phyloP scores from a whole-genome alignment of 2,797 vertebrate species.

The Spinibarbus caldwelli region DNA sequence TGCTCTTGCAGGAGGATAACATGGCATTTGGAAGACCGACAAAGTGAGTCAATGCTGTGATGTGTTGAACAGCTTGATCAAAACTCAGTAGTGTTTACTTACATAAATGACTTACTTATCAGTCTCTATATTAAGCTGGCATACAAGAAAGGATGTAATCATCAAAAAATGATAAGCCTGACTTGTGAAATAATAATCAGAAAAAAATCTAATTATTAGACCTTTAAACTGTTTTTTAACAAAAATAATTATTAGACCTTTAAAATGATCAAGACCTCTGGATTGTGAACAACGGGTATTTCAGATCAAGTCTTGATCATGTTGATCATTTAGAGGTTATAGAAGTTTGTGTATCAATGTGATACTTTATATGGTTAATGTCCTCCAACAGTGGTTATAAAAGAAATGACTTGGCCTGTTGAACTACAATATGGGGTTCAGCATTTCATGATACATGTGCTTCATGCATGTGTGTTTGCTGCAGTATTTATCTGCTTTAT shows the following conservation, averaged over 20 bases:
- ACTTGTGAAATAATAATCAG: no score
- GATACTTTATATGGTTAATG: background rate
- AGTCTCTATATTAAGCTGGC: background rate
- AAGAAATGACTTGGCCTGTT: background rate
- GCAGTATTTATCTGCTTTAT: background rate
- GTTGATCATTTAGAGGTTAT: background rate
- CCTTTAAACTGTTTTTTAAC: no score
- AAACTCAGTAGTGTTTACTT: background rate
- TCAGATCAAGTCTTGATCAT: background rate
- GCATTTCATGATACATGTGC: background rate
- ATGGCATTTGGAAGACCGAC: conserved; percentile 97
- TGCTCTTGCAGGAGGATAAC: conserved; percentile 88
- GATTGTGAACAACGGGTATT: background rate
- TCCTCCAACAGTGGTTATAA: background rate
- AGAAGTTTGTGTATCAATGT: background rate
- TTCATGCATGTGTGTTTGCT: background rate
- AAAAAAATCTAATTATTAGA: background rate
- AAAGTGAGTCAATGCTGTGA: conserved; percentile 84
- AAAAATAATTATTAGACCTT: no score
- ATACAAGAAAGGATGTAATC: background rate
- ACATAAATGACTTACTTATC: background rate
- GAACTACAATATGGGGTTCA: background rate
- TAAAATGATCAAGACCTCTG: no score
- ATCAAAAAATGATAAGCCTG: background rate
- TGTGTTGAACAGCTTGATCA: background rate